Base-by-base conservation (phyloP, 2,888 invertebrate species). In the Craniophora ligustri region DNA sequence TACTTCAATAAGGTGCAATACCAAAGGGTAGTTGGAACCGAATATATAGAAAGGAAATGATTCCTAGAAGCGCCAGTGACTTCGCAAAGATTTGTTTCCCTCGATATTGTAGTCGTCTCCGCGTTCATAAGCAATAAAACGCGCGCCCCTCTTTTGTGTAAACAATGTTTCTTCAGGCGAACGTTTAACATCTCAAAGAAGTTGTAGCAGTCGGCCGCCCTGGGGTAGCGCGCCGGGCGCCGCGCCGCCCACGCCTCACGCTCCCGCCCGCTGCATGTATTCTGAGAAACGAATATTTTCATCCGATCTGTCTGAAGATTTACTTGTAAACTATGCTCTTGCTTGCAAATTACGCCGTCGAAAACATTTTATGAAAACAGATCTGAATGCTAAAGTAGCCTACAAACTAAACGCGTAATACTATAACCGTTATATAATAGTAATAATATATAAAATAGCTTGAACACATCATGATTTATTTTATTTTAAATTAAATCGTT, bases 111-210 rank as follows among this genome's bases (percentile, higher is more conserved):
- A 65, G 72, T 74, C 58, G 69, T 67, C 48, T 64, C 73, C 61
- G 74, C 72, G 70, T 81, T 82, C 74, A 81, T 83, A 81, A 79
- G 84, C 83, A 84, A 85, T 86, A 86, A 85, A 87, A 79, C 69
- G 76, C 67, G 74, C 75, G 70, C 72, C 76, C 69, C 77, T 75
- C 61, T 75, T 71, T 75, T 72, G 69, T 67, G 74, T 72, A 82
- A 85, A 84, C 86, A 85, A 78, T 81, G 82, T 84, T 81, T 72
- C 77, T 81, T 72, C 73, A 71, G 71, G 76, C 75, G 67, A 80
- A 67, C 72, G 81, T 80, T 87, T 86, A 84, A 80, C 84, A 86
- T 87, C 76, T 84, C 86, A 84, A 85, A 86, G 83, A 77, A 76
- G 62, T 66, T 63, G 66, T 68, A 69, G 54, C 65, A 73, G 64